Evolutionary conservation across 2,113 vertebrate species (phyloP).

Genomic region (Silurus glanis): DNA sequence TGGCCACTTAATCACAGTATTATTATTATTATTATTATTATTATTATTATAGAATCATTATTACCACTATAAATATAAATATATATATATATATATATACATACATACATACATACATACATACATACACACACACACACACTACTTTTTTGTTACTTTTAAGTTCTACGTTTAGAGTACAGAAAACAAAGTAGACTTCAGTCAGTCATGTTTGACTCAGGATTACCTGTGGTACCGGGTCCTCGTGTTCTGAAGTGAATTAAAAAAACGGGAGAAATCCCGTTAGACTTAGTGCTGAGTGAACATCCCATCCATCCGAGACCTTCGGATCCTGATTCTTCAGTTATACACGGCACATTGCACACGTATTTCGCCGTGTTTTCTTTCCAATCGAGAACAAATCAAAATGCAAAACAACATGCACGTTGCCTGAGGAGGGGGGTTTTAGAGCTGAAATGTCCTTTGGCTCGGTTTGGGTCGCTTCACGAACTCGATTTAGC

Average conservation of each 20-base stretch:
- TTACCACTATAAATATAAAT: constrained; percentile 29
- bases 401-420: background rate
- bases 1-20: constrained; percentile 60
- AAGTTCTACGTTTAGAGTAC: constrained; percentile 55
- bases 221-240: constrained; percentile 71
- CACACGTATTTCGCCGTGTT: background rate
- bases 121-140: too few species aligned
- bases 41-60: constrained; percentile 5
- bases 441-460: background rate
- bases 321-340: background rate
- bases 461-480: background rate
- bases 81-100: background rate
- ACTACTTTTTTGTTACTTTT: constrained; percentile 5
- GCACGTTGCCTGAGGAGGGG: too few species aligned
- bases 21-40: constrained; percentile 21
- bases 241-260: constrained; percentile 64
- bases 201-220: constrained; percentile 48
- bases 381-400: background rate
- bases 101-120: too few species aligned
- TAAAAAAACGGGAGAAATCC: constrained; percentile 56
- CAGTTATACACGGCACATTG: background rate
- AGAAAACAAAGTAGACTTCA: constrained; percentile 30
- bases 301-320: constrained; percentile 40
- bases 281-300: constrained; percentile 65
- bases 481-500: background rate